Evolutionary conservation across 1,140 invertebrate genomes (phyloP), one percentile per base, ranked within the genome.

Genomic region (Psilanteris sp.): DNA sequence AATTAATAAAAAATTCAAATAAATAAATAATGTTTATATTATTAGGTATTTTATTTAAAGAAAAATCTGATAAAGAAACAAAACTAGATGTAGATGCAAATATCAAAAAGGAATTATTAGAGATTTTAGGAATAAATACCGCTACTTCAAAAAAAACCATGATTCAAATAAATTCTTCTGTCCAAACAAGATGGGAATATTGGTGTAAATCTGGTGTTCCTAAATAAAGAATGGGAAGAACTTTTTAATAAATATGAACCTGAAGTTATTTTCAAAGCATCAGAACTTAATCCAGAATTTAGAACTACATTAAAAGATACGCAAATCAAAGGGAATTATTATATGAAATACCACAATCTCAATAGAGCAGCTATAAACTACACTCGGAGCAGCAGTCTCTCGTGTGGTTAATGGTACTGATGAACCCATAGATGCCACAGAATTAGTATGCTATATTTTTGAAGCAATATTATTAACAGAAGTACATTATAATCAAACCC

Each of bases 351-450:
- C 7, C 44, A 50, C 32, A 34, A 50, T 8, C 8, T 50, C 1
- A 32, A 34, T 50, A 29, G 29, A 50, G 44, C 44, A 50, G 44
- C 44, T 4, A 3, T 50, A 32, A 50, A 14, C 4, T 50, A n/a
- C 44, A 0, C n/a, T 50, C 4, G 44, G 44, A 4, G 7, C 20
- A 22, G 20, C 20, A 22, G 7, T 22, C 20, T 22, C 20, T 7
- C 20, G 3, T 3, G 20, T 22, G 20, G 7, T 22, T 22, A 22
- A 22, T 7, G 20, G 7, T 4, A 22, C 20, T 4, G 20, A 22
- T 7, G 20, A 22, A 22, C 20, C 20, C 3, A 22, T 22, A 4
- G 20, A 22, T 22, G 20, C 20, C 3, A 22, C 20, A 22, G 20
- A 22, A 22, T 11, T 50, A 11, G 29, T 50, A 6, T 0, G 9